phyloP scores from a whole-genome alignment of 2,797 vertebrate genomes.

The Sebastes reedi region DNA sequence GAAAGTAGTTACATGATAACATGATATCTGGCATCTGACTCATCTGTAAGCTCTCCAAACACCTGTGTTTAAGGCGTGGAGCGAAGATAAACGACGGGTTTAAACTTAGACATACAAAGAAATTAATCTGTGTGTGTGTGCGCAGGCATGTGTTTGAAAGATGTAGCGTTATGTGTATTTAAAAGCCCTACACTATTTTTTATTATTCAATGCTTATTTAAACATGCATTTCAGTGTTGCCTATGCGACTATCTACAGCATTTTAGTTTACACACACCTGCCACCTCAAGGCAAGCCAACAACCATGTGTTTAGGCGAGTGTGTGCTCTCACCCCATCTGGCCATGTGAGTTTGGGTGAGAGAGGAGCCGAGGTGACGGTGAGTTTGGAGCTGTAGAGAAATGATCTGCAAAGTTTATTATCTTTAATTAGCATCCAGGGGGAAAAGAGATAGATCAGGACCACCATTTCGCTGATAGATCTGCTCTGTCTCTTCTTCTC shows the following conservation, averaged over 20 bases:
- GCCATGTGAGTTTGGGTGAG: constrained; percentile 57
- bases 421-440: constrained; percentile 79
- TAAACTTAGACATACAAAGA: constrained; percentile 54
- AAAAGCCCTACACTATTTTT: constrained; percentile 49
- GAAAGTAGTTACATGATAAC: constrained; percentile 55
- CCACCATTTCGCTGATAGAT: constrained; percentile 68
- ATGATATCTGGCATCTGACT: constrained; percentile 60
- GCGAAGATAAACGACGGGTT: constrained; percentile 68
- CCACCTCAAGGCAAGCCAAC: constrained; percentile 29
- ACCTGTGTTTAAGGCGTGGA: constrained; percentile 79
- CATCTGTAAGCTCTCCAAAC: constrained; percentile 67
- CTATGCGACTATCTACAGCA: not conserved
- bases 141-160: constrained; percentile 30
- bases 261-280: constrained; percentile 65
- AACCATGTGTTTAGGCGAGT: not conserved
- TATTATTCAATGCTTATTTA: constrained; percentile 57
- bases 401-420: constrained; percentile 77
- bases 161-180: constrained; percentile 32
- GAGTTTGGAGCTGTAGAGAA: constrained; percentile 76
- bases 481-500: constrained; percentile 32
- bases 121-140: constrained; percentile 44
- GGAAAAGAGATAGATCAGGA: constrained; percentile 70
- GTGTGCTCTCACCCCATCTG: constrained; percentile 35
- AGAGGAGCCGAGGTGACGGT: constrained; percentile 69
- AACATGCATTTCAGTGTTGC: constrained; percentile 31